Evolutionary conservation across 2,888 invertebrate genomes (phyloP).

Genomic region (Drosophila barbarae): DNA sequence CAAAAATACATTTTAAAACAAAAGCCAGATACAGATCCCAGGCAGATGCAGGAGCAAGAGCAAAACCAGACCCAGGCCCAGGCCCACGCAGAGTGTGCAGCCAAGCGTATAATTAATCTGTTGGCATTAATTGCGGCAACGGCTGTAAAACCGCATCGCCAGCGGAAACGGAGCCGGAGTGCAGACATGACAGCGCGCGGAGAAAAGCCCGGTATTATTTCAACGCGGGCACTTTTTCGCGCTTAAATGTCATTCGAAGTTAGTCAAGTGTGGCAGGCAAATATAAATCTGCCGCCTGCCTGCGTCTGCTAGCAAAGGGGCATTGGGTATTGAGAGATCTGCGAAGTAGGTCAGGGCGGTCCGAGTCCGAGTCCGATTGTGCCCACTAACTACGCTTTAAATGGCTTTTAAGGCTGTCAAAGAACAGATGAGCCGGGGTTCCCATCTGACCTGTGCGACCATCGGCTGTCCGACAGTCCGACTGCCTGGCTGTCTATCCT

Average conservation of each 20-base stretch:
- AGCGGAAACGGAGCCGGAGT: constrained; percentile 21
- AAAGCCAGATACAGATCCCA: constrained; percentile 1
- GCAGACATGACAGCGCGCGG: constrained; percentile 23
- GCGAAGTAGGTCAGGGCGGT: constrained; percentile 13
- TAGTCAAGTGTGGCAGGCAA: constrained; percentile 60
- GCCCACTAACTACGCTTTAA: constrained; percentile 56
- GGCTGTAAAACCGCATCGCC: constrained; percentile 60
- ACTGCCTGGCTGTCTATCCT: constrained; percentile 28
- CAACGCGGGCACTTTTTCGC: constrained; percentile 39
- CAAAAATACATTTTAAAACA: constrained; percentile 55
- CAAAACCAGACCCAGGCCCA: constrained; percentile 38
- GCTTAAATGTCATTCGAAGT: constrained; percentile 57
- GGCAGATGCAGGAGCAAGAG: not conserved
- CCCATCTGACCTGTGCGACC: constrained; percentile 2
- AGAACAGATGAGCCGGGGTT: constrained; percentile 31
- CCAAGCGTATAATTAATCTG: constrained; percentile 74
- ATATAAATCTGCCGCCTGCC: constrained; percentile 54
- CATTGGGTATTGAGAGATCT: constrained; percentile 49
- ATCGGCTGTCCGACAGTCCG: not conserved
- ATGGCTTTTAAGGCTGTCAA: constrained; percentile 52
- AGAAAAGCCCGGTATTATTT: constrained; percentile 60
- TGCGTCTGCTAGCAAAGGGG: constrained; percentile 22
- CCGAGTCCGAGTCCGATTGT: constrained; percentile 8
- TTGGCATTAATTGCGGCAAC: constrained; percentile 72
- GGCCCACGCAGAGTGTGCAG: constrained; percentile 56